phyloP scores from a whole-genome alignment of 2,888 invertebrate genomes.

The Nesidiocoris tenuis region DNA sequence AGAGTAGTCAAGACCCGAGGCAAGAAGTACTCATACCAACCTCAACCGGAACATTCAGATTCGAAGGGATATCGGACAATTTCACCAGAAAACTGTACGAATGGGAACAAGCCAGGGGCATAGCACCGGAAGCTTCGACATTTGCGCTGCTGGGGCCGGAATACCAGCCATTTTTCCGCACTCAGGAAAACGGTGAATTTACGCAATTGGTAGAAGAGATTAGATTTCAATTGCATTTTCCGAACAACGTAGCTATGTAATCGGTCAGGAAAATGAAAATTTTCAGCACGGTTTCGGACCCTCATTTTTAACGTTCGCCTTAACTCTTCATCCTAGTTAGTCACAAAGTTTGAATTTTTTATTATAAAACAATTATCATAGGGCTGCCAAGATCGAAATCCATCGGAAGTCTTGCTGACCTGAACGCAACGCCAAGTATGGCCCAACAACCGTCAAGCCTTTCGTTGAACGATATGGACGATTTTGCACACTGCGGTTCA shows the following conservation, averaged over 20 bases:
- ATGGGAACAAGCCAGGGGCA: conserved; percentile 87
- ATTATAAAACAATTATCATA: too few relatives aligned
- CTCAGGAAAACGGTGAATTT: neutral
- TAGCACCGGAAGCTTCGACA: conserved; percentile 81
- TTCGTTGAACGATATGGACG: conserved; percentile 68
- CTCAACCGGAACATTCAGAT: conserved; percentile 78
- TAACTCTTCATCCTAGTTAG: too few relatives aligned
- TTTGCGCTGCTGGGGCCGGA: conserved; percentile 72
- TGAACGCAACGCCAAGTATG: conserved; percentile 56
- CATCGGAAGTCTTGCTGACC: conserved; percentile 67
- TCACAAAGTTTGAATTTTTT: too few relatives aligned
- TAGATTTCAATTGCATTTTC: too few relatives aligned
- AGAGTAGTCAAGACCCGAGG: conserved; percentile 51
- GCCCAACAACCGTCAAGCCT: conserved; percentile 67
- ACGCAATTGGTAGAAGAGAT: too few relatives aligned
- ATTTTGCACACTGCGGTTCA: conserved; percentile 1
- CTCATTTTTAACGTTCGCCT: too few relatives aligned
- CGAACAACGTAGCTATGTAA: too few relatives aligned
- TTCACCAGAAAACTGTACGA: conserved; percentile 87
- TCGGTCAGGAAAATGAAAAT: too few relatives aligned
- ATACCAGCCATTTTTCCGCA: conserved; percentile 53
- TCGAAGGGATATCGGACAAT: conserved; percentile 82
- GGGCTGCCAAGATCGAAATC: conserved; percentile 71
- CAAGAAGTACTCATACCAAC: conserved; percentile 80
- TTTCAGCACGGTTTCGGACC: too few relatives aligned